phyloP scores from a whole-genome alignment of 1,140 invertebrate species.

The Lucilia sericata region DNA sequence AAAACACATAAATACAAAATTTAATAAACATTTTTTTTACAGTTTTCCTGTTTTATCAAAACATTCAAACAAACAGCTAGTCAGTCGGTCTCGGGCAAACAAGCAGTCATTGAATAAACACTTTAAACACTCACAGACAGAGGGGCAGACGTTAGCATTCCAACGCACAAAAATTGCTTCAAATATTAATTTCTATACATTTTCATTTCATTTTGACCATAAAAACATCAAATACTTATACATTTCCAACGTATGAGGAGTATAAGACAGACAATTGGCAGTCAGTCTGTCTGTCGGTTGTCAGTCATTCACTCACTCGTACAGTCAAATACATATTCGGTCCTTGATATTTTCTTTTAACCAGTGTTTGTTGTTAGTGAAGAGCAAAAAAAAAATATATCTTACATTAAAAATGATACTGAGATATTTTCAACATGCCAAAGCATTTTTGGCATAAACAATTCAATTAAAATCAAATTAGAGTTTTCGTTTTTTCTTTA shows the following conservation, averaged over 20 bases:
- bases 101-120: not conserved
- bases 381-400: not conserved
- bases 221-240: not conserved
- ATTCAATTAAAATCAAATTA: slow-evolving; percentile 30
- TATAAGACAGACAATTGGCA: not conserved
- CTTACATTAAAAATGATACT: not conserved
- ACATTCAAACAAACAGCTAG: too few species aligned
- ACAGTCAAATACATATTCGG: not conserved
- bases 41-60: too few species aligned
- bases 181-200: slow-evolving; percentile 25
- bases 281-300: not conserved
- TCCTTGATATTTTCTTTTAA: not conserved
- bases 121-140: not conserved
- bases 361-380: not conserved
- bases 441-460: slow-evolving; percentile 29
- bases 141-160: not conserved
- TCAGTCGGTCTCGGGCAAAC: not conserved
- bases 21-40: too few species aligned
- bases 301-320: not conserved
- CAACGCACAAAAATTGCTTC: not conserved
- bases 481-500: not conserved
- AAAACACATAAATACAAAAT: not conserved
- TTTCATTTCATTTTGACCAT: slow-evolving; percentile 17
- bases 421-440: not conserved
- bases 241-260: not conserved